Evolutionary conservation across 2,888 invertebrate genomes (phyloP), one percentile per base, ranked within the genome.

Genomic region (Cyaniris semiargus): DNA sequence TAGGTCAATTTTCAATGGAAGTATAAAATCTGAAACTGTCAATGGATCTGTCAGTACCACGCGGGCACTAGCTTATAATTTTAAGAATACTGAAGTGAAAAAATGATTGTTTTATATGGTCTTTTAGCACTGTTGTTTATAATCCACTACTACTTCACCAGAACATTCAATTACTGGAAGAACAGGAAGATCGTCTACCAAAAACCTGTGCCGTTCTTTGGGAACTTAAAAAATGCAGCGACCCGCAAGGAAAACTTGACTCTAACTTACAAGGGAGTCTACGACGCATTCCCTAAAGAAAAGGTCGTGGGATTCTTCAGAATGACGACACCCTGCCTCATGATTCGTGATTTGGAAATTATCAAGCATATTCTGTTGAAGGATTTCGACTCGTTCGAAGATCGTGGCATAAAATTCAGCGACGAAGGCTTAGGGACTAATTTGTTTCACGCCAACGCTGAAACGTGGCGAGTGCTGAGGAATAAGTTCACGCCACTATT

Each of bases 261-360:
- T 18, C 27, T 74, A 15, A 74, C 18, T 80, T 0, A 83, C 83
- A 81, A 84, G 72, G 84, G 86, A 48, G 79, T 87, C 0, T 90
- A 90, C 76, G 74, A 85, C 0, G 77, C 80, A 2, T 90, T 80
- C 76, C 86, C 87, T 0, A 81, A 87, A 5, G 89, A 89, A 79
- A 89, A 88, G 82, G 81, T 88, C 0, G 85, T 90, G 1, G 90
- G 90, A 1, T 10, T 89, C 0, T 90, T 85, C 44, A 85, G 86
- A 78, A 85, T 88, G 83, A 86, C 85, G 0, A 83, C 84, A 8
- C 89, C 89, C 0, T 81, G 82, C 70, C 71, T 90, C 18, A 74
- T 90, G 5, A 78, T 91, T n/a, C 82, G 87, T 31, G 90, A 91
- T 79, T 81, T 88, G 38, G 89, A 91, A 10, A 23, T 74, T 2